Conservation (phyloP, 2,797 vertebrate genomes). For the Netta rufina region DNA sequence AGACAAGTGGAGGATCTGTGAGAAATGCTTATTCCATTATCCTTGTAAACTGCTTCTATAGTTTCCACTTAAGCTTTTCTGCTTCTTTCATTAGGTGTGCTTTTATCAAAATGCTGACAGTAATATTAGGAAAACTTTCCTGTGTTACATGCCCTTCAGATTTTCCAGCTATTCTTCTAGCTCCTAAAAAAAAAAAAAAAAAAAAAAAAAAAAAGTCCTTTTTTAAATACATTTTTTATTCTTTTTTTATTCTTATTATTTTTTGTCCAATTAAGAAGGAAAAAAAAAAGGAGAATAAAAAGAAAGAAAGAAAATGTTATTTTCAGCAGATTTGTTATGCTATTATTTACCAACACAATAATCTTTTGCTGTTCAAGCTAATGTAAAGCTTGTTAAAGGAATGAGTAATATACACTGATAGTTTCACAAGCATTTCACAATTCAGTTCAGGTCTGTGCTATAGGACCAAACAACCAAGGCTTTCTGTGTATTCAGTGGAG, state of each 20-base stretch:
- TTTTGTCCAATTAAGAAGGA: not conserved
- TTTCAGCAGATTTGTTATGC: not conserved
- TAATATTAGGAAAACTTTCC: not conserved
- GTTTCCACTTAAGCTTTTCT: not conserved
- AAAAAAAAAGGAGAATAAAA: too few relatives aligned
- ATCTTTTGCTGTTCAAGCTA: not conserved
- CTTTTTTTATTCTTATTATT: not conserved
- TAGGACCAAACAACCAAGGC: rapidly evolving
- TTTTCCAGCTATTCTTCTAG: not conserved
- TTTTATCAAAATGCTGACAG: not conserved
- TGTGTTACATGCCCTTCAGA: not conserved
- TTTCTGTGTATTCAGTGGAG: not conserved
- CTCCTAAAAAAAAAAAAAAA: too few relatives aligned
- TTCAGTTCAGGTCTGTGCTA: not conserved
- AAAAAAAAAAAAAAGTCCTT: too few relatives aligned
- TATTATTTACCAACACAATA: not conserved
- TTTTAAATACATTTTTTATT: too few relatives aligned
- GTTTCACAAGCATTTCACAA: not conserved
- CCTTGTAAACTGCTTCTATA: not conserved
- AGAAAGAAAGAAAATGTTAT: not conserved
- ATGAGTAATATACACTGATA: not conserved
- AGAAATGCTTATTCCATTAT: not conserved
- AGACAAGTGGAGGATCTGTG: not conserved
- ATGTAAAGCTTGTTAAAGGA: not conserved
- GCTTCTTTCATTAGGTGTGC: not conserved